Evolutionary conservation across 2,888 invertebrate genomes (phyloP), one percentile per base, ranked within the genome.

Genomic region (Dryobota labecula): DNA sequence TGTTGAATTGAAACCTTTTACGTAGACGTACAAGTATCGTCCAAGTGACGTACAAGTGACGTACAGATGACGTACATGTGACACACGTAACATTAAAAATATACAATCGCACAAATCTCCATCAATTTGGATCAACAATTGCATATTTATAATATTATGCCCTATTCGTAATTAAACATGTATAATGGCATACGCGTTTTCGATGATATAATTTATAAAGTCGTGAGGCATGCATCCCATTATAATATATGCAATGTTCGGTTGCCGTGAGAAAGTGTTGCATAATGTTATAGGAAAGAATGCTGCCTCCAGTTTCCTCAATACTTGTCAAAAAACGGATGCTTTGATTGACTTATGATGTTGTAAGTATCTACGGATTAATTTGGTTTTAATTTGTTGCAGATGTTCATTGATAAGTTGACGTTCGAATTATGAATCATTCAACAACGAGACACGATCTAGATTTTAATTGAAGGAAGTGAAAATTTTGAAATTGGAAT

Each of bases 191-290:
- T 56, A 83, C 73, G 65, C 84, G 54, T 80, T 74, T 75, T 81
- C 51, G 51, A 77, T 85, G 84, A 82, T 86, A 86, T 84, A 85
- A 86, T 84, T 86, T 73, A 73, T 67, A 65, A 68, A 65, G 58
- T 73, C 71, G 76, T 82, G 84, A 70, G 72, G 72, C 61, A 54
- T 76, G 69, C 76, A 68, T 76, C 69, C 73, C 74, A 76, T 78
- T 73, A 73, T 62, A 78, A 69, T 76, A 73, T 80, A 75, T 70
- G 49, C 70, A 38, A 58, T 76, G 68, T 71, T 75, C 72, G 49
- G 73, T 63, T 73, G 78, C 78, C 86, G 86, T 87, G 88, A 82
- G 87, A 87, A 88, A 80, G 82, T 45, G 61, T 88, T 87, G 62
- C 80, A 78, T 87, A 87, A 87, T 73, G 7, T 61, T 70, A 53